A percentile compares a stretch with the other conserved stretches of the same genome.
Conservation (phyloP, 1,140 invertebrate genomes). For the Aphaenogaster ashmeadi region DNA sequence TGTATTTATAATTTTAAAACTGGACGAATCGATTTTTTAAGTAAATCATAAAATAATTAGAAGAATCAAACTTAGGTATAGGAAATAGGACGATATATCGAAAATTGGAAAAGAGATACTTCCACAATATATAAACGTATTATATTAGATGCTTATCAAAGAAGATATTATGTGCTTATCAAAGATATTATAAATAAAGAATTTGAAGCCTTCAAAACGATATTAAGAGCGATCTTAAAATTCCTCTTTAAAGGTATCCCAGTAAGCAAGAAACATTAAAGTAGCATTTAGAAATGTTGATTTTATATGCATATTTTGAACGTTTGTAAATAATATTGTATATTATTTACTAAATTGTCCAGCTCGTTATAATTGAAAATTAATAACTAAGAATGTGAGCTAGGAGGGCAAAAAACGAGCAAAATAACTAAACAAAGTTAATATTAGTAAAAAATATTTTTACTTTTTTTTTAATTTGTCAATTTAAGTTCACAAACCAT, state of each 20-base stretch:
- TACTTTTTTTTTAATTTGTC: too few relatives aligned
- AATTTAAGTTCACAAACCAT: too few relatives aligned
- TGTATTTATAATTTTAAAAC: neutral
- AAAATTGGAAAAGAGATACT: neutral
- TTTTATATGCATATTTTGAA: too few relatives aligned
- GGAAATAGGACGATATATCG: neutral
- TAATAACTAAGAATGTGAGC: too few relatives aligned
- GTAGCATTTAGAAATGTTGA: too few relatives aligned
- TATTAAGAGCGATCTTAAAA: neutral
- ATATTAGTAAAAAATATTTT: too few relatives aligned
- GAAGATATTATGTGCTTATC: neutral
- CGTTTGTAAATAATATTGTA: too few relatives aligned
- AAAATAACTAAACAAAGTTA: too few relatives aligned
- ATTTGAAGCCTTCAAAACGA: neutral
- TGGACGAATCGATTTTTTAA: neutral
- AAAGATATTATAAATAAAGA: neutral
- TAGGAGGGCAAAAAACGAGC: too few relatives aligned
- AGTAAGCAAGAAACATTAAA: too few relatives aligned
- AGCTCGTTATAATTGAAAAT: too few relatives aligned
- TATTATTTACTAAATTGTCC: too few relatives aligned
- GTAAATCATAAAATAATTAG: slow-evolving; percentile 1
- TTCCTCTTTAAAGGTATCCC: neutral
- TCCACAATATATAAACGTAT: neutral
- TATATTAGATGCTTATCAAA: neutral
- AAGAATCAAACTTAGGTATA: neutral